Evolutionary conservation across 2,888 invertebrate genomes (phyloP).

Genomic region (Clivina fossor): DNA sequence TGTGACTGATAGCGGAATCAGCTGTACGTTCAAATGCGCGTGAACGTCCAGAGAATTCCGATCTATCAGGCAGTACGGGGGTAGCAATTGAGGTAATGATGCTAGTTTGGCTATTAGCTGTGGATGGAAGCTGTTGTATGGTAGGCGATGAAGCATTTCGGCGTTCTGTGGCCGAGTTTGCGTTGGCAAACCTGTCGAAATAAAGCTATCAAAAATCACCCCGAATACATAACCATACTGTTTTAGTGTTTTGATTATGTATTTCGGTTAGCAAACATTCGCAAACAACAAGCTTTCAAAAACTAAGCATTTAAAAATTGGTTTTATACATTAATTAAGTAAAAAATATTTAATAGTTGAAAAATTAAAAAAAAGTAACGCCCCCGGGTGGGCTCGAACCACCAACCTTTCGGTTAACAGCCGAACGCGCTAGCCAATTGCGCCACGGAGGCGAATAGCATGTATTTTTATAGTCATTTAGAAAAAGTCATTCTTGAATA

Average conservation of each 20-base stretch:
- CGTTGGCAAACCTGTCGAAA: conserved; percentile 15
- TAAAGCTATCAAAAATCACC: no score
- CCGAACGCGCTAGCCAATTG: conserved; percentile 92
- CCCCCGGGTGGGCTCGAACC: conserved; percentile 92
- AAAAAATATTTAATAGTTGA: no score
- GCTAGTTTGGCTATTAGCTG: background rate
- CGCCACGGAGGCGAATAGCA: conserved; percentile 72
- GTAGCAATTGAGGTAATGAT: conserved; percentile 2
- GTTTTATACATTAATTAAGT: no score
- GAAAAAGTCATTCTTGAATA: no score
- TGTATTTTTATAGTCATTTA: no score
- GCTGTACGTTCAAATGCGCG: background rate
- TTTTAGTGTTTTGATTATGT: no score
- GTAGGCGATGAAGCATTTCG: conserved; percentile 26
- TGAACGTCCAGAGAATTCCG: conserved; percentile 16
- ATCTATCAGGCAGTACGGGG: conserved; percentile 20
- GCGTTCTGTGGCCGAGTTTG: conserved; percentile 30
- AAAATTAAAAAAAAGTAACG: conserved; percentile 59
- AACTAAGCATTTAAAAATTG: no score
- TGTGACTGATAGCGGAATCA: conserved; percentile 9
- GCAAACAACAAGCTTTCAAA: no score
- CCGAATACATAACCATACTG: no score
- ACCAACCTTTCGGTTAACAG: conserved; percentile 95
- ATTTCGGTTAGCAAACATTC: no score
- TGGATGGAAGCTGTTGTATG: conserved; percentile 5